Base-by-base conservation (phyloP, 2,113 vertebrate genomes). In the Hippocampus mohnikei region DNA sequence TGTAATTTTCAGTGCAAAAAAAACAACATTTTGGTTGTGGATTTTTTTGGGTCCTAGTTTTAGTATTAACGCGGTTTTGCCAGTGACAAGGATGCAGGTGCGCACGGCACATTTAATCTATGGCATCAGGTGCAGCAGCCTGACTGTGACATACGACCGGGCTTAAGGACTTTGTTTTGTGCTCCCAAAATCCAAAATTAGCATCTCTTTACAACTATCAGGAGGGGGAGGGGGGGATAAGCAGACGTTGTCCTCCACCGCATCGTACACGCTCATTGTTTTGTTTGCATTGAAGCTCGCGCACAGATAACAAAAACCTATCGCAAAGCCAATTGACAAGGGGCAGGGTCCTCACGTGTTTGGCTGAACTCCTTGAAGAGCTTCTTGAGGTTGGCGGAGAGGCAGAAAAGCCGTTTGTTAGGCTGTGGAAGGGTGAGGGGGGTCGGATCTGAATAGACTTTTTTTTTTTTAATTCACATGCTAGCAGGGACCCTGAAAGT, bases 251-350 rank as follows among this genome's bases (percentile, higher is more conserved):
- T 81, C 70, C 69, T 37, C 82, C 77, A 81, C 85, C 87, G 67
- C 87, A 84, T 89, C 83, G 79, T 85, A 82, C 85, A 85, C 70
- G 77, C 85, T 79, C 84, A 79, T 88, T 89, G 89, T 87, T 91
- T 88, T 89, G 87, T 91, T 89, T 90, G 86, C 81, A 75, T 86
- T 88, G 87, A 85, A 83, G 70, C 81, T 74, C 75, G 13, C 52
- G 5, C 50, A 1, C 40, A 12, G 37, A 21, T 23, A 48, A 74
- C 81, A 84, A 87, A 91, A 95, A 72, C 81, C 79, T 71, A 73
- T 66, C 92, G 94, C 93, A 92, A 94, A 90, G 84, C 87, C 88
- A 91, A 88, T 82, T 84, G 83, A 87, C 7, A 64, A 82, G 92
- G 27, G 27, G 89, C 67, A 73, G 90, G 71, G 84, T 66, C 84